Evolutionary conservation across 1,140 invertebrate genomes (phyloP), one percentile per base, ranked within the genome.

Genomic region (Calephelis virginiensis): DNA sequence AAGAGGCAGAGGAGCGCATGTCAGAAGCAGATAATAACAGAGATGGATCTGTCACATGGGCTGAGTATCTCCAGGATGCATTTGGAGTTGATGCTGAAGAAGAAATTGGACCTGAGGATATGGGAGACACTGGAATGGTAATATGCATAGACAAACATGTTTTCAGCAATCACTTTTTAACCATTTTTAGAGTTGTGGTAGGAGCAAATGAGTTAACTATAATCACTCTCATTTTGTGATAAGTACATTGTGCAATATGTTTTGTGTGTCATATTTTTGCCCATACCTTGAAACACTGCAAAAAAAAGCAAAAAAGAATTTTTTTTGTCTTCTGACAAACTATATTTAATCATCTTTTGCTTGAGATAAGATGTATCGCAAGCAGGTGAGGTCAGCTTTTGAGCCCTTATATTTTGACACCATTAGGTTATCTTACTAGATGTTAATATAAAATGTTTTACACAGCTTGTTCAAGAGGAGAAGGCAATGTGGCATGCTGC

Each of bases 1-100:
- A 98, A 87, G 97, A 99, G 88, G 96, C 97, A 0, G 92, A 94
- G 63, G 97, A 98, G 85, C 93, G 97, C 56, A 93, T 98, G 70
- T 94, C 96, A 73, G 97, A 98, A 85, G 94, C 96, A 1, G 97
- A 99, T 92, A 92, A 93, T 61, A 94, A 99, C 89, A 92, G 93
- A 71, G 97, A 99, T 91, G 96, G 95, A 0, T 87, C 92, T 68
- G 93, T 99, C 0, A 95, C 95, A 0, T 99, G 98, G 98, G 89
- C 93, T 14, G 98, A 99, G 92, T 97, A 99, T 84, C 77, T 98
- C 13, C 90, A 92, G 17, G 88, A 90, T 61, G 76, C 85, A 0
- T 90, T 89, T 43, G 88, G 86, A 8, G 84, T 82, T 1, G 79
- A 88, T 17, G 60, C 67, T 8, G 89, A 90, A 28, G 84, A 86